These are phyloP conservation scores for Drosophila saltans DNA, from an alignment of 1,140 invertebrate genomes.

Conservation along the genomic window DNA sequence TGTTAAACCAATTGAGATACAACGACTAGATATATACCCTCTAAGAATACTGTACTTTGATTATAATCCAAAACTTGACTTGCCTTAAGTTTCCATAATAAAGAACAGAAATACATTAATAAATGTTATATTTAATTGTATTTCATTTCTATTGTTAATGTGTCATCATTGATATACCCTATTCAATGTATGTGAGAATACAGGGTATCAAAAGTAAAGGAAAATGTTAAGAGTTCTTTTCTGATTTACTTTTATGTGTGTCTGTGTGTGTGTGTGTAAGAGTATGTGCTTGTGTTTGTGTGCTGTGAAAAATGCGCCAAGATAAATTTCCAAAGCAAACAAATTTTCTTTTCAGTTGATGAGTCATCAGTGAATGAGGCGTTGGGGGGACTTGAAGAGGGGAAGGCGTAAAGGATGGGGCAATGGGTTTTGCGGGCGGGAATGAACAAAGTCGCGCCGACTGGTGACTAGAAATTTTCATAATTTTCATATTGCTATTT, in stretches of 20 bases:
- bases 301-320: constrained; percentile 50
- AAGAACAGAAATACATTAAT: too few species aligned
- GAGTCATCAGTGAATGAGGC: constrained; percentile 28
- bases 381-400: background rate
- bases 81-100: too few species aligned
- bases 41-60: too few species aligned
- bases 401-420: background rate
- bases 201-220: background rate
- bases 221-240: constrained; percentile 26
- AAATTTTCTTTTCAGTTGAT: constrained; percentile 41
- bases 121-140: too few species aligned
- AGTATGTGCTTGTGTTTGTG: background rate
- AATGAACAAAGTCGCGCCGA: background rate
- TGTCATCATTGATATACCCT: background rate
- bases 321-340: constrained; percentile 62
- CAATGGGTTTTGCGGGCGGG: background rate
- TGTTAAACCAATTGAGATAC: background rate
- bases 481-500: constrained; percentile 9
- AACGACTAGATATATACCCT: background rate
- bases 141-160: too few species aligned
- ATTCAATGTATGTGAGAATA: background rate
- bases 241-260: background rate
- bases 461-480: constrained; percentile 3
- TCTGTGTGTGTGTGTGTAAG: background rate
- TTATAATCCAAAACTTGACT: too few species aligned